Evolutionary conservation across 1,140 invertebrate species (phyloP).

Genomic region (Cecropterus lyciades): DNA sequence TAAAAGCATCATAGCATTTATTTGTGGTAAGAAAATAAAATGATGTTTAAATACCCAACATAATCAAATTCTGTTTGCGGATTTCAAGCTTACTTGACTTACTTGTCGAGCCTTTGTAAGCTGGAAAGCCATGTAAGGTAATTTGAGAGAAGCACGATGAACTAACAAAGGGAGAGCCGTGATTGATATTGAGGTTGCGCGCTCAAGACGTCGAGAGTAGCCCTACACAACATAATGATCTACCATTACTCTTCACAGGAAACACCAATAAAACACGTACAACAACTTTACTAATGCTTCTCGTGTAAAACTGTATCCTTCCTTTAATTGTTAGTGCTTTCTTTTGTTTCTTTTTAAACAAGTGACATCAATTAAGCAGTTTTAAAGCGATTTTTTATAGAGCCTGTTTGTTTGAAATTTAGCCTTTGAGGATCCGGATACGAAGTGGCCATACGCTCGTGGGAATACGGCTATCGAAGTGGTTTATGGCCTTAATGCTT

Average conservation of each 20-base stretch:
- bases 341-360: too few relatives aligned
- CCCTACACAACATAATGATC: slow-evolving; percentile 12
- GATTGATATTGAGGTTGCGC: slow-evolving; percentile 24
- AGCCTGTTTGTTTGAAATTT: too few relatives aligned
- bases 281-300: slow-evolving; percentile 19
- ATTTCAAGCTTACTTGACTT: neutral
- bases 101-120: neutral
- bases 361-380: too few relatives aligned
- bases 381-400: too few relatives aligned
- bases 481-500: too few relatives aligned
- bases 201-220: slow-evolving; percentile 14
- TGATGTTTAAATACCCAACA: neutral
- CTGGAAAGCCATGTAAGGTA: slow-evolving; percentile 2
- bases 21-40: neutral
- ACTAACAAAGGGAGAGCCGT: slow-evolving; percentile 16
- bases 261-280: slow-evolving; percentile 26
- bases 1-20: neutral
- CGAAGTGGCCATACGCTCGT: too few relatives aligned
- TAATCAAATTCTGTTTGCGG: neutral
- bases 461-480: too few relatives aligned
- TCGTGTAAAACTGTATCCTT: neutral
- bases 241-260: slow-evolving; percentile 14
- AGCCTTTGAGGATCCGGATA: too few relatives aligned
- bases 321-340: neutral
- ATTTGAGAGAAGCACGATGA: slow-evolving; percentile 7